Percentiles rank a stretch among this genome's conserved stretches.
Evolutionary conservation across 2,888 invertebrate species (phyloP).

Genomic region (Automeris io): DNA sequence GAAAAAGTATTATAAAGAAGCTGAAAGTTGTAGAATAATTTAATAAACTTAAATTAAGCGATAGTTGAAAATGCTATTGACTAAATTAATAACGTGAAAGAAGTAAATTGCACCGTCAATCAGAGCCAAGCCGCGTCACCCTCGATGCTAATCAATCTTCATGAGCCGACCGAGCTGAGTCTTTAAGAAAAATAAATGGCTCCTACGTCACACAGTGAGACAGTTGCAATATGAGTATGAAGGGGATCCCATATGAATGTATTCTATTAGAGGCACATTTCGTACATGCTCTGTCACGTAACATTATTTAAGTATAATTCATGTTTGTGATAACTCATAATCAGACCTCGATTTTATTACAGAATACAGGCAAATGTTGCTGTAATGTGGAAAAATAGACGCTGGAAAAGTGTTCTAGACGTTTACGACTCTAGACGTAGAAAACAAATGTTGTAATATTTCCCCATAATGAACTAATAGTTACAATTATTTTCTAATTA

Average conservation of each 20-base stretch:
- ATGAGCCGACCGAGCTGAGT: conserved; percentile 42
- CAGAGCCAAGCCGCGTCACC: conserved; percentile 50
- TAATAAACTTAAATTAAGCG: conserved; percentile 16
- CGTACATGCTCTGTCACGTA: background rate
- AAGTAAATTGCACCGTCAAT: conserved; percentile 70
- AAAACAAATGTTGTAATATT: too few species aligned
- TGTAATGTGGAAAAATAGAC: too few species aligned
- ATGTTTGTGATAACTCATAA: too few species aligned
- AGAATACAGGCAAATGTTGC: too few species aligned
- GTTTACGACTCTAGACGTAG: too few species aligned
- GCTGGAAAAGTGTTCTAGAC: too few species aligned
- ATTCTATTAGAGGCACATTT: background rate
- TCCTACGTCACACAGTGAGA: conserved; percentile 34
- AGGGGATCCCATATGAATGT: conserved; percentile 11
- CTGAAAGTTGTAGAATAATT: conserved; percentile 3
- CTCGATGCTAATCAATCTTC: conserved; percentile 58
- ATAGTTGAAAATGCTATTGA: conserved; percentile 35
- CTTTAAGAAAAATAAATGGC: conserved; percentile 68
- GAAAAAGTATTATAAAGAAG: too few species aligned
- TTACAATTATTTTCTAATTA: too few species aligned
- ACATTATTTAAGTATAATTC: background rate
- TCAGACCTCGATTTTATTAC: too few species aligned
- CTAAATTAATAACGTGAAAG: conserved; percentile 67
- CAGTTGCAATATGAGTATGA: conserved; percentile 31
- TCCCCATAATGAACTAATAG: too few species aligned